Conservation (phyloP, 1,140 invertebrate genomes). For the Lerema accius region DNA sequence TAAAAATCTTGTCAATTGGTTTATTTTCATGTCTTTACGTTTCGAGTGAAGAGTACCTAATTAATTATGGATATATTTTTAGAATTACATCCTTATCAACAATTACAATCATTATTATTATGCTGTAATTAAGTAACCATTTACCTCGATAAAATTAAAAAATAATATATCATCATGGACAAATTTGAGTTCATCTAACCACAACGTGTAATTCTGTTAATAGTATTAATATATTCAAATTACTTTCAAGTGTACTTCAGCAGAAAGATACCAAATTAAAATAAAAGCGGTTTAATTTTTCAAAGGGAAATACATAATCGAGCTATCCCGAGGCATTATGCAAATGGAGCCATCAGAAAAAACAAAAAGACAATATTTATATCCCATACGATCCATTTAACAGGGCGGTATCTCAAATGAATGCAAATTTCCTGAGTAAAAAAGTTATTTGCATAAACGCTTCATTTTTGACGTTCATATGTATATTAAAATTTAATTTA, state of each 20-base stretch:
- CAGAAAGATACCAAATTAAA: constrained; percentile 18
- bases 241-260: not conserved
- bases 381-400: constrained; percentile 68
- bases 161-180: too few relatives aligned
- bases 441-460: constrained; percentile 71
- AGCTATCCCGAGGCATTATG: constrained; percentile 53
- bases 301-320: constrained; percentile 55
- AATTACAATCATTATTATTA: too few relatives aligned
- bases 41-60: too few relatives aligned
- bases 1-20: too few relatives aligned
- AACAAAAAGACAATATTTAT: constrained; percentile 70
- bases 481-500: constrained; percentile 61
- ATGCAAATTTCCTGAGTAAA: constrained; percentile 67
- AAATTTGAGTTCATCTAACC: too few relatives aligned
- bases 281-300: constrained; percentile 48
- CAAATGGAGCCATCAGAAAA: constrained; percentile 53
- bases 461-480: constrained; percentile 61
- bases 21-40: too few relatives aligned
- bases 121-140: too few relatives aligned
- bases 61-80: too few relatives aligned
- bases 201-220: not conserved
- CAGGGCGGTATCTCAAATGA: constrained; percentile 68
- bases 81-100: too few relatives aligned
- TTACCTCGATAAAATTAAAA: too few relatives aligned
- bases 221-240: constrained; percentile 28